These are phyloP conservation scores for Campylomormyrus numenius DNA, from an alignment of 2,113 vertebrate genomes.

Conservation along the genomic window DNA sequence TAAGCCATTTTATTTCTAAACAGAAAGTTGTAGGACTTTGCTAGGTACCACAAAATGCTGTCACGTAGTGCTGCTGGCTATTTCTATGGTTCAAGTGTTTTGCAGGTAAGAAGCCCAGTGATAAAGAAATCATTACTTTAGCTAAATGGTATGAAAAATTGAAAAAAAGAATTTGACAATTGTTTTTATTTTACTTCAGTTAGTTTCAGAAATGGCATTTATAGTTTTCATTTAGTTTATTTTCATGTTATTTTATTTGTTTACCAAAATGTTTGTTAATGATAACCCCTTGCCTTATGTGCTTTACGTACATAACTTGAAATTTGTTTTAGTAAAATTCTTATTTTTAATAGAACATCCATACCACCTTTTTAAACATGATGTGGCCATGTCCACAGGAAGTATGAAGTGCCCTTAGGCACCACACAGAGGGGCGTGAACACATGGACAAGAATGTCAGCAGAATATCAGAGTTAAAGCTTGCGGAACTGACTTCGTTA, in stretches of 20 bases:
- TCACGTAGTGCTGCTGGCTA: not conserved
- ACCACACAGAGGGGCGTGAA: not conserved
- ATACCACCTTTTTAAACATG: not conserved
- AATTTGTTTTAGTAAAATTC: not conserved
- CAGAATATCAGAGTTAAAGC: too few species aligned
- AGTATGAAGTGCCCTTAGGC: not conserved
- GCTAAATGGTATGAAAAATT: not conserved
- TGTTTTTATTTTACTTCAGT: not conserved
- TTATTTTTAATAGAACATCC: not conserved
- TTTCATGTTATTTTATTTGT: not conserved
- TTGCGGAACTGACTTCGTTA: slow-evolving; percentile 69
- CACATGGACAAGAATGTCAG: not conserved
- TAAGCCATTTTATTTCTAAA: not conserved
- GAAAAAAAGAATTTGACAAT: not conserved
- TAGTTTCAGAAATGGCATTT: not conserved
- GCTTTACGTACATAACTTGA: not conserved
- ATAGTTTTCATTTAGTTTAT: not conserved
- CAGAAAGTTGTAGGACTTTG: not conserved
- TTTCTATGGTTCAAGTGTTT: not conserved
- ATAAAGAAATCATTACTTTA: not conserved
- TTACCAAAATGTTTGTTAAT: not conserved
- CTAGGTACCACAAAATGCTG: not conserved
- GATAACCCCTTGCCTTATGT: not conserved
- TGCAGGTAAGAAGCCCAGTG: not conserved
- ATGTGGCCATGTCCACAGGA: not conserved